These are phyloP conservation scores for Lepus europaeus DNA, from an alignment of 2,113 vertebrate genomes.

Conservation along the genomic window DNA sequence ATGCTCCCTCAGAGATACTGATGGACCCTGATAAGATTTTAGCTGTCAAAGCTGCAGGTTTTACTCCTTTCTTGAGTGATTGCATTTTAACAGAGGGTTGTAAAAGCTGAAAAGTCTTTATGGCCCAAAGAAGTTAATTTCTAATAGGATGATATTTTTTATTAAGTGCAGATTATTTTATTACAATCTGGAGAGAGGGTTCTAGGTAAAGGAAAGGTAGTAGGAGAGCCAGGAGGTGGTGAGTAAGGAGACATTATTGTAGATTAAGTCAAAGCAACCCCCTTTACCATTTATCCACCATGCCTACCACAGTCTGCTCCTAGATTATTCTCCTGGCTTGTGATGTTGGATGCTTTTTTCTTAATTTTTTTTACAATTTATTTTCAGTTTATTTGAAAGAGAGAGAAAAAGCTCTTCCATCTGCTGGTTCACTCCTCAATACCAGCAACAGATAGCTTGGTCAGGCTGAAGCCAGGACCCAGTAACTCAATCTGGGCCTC, in stretches of 20 bases:
- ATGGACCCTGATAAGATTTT: background rate
- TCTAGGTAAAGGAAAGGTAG: conserved; percentile 16
- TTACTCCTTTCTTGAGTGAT: background rate
- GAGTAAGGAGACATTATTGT: background rate
- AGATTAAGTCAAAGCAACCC: background rate
- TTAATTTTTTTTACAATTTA: no score
- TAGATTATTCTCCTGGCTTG: background rate
- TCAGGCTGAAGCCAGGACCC: no score
- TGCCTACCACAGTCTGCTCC: background rate
- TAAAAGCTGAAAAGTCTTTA: conserved; percentile 3
- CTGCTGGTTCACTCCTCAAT: no score
- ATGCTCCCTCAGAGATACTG: background rate
- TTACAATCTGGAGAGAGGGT: background rate
- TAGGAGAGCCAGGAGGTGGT: background rate
- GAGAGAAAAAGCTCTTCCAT: no score
- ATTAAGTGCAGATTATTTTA: background rate
- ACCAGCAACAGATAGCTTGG: no score
- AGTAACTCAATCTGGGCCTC: no score
- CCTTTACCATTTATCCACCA: background rate
- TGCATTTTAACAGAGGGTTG: conserved; percentile 33
- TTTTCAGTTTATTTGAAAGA: no score
- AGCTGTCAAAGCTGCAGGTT: background rate
- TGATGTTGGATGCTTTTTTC: background rate
- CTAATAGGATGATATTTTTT: background rate
- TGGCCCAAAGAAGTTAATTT: conserved; percentile 41